phyloP scores from a whole-genome alignment of 2,888 invertebrate species.

The Oscheius sp. region DNA sequence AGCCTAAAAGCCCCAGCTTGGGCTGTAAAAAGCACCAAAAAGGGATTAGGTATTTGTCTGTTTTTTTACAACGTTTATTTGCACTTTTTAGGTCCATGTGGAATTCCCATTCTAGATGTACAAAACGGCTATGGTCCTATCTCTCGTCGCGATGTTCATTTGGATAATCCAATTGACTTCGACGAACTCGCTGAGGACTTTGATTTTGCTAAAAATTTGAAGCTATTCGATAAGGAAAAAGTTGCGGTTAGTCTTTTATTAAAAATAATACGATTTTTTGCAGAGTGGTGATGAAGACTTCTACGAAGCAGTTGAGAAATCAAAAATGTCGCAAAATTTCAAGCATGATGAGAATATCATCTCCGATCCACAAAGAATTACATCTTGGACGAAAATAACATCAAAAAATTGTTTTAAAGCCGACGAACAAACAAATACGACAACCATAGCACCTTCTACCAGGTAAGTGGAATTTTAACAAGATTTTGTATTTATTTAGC shows the following conservation, averaged over 20 bases:
- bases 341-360: conserved; percentile 68
- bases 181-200: conserved; percentile 53
- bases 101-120: conserved; percentile 52
- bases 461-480: too few species aligned
- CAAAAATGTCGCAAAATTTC: conserved; percentile 57
- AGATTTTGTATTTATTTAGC: neutral
- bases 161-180: conserved; percentile 54
- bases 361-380: conserved; percentile 54
- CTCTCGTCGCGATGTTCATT: conserved; percentile 28
- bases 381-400: conserved; percentile 51
- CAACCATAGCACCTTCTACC: too few species aligned
- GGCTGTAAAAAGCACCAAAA: conserved; percentile 5
- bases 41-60: conserved; percentile 5
- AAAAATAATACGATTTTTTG: neutral
- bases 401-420: conserved; percentile 7
- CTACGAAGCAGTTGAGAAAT: conserved; percentile 52
- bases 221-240: conserved; percentile 47
- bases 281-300: conserved; percentile 49
- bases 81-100: conserved; percentile 39
- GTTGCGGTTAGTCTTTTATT: neutral
- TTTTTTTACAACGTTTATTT: neutral
- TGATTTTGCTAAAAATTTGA: conserved; percentile 57
- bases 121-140: conserved; percentile 48
- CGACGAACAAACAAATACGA: too few species aligned
- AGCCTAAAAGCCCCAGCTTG: neutral